These are phyloP conservation scores for Oryzias celebensis DNA, from an alignment of 2,113 vertebrate genomes.

Conservation along the genomic window DNA sequence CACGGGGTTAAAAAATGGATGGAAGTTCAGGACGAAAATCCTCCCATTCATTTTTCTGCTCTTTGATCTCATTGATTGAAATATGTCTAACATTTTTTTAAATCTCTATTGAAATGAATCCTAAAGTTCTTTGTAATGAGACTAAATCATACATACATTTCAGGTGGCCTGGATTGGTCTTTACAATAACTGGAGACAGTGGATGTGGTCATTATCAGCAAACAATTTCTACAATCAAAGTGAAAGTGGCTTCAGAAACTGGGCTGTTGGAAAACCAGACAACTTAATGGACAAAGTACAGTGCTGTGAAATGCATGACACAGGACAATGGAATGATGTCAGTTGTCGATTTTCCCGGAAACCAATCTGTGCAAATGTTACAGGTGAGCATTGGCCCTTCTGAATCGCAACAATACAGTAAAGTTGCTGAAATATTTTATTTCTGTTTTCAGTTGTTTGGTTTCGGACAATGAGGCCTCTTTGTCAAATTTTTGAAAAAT, in stretches of 20 bases:
- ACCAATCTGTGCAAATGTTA: neutral
- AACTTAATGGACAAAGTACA: neutral
- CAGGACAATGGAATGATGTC: neutral
- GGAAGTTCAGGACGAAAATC: too few species aligned
- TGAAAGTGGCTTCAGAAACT: conserved; percentile 1
- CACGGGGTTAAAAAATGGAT: too few species aligned
- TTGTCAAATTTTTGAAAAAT: too few species aligned
- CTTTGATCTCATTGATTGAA: too few species aligned
- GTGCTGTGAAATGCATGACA: neutral
- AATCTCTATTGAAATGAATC: too few species aligned
- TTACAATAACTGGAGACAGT: neutral
- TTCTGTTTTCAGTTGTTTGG: neutral
- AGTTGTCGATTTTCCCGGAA: accelerated
- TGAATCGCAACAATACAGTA: neutral
- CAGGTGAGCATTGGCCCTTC: neutral
- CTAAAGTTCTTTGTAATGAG: neutral
- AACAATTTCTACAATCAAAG: neutral
- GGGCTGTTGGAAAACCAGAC: neutral
- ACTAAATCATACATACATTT: neutral
- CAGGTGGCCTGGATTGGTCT: conserved; percentile 1
- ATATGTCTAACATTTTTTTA: too few species aligned
- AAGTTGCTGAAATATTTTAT: neutral
- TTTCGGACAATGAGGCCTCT: too few species aligned
- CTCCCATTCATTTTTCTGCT: too few species aligned
- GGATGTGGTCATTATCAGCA: neutral